Percentiles rank a stretch among this genome's conserved stretches.
phyloP scores from a whole-genome alignment of 2,888 invertebrate genomes.

The Lymantria dispar region DNA sequence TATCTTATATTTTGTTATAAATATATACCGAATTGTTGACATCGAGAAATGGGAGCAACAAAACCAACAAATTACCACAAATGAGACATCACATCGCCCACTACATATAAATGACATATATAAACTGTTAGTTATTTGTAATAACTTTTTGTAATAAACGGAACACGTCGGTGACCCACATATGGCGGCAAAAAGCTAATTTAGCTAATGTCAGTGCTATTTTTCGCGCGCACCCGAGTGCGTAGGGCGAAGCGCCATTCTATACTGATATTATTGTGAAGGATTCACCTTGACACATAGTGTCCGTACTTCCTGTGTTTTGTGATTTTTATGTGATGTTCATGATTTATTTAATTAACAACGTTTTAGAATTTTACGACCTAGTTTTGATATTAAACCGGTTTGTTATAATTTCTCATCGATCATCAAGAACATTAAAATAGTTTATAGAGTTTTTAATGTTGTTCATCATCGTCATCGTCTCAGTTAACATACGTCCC shows the following conservation, averaged over 20 bases:
- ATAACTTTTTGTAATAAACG: conserved; percentile 29
- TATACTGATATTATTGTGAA: conserved; percentile 38
- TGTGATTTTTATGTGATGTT: conserved; percentile 9
- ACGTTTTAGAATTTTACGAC: neutral
- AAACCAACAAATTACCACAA: conserved; percentile 43
- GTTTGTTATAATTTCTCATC: too few species aligned
- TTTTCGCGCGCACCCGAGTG: conserved; percentile 53
- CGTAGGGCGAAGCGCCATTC: conserved; percentile 36
- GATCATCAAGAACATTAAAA: too few species aligned
- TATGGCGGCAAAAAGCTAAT: conserved; percentile 65
- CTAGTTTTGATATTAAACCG: neutral
- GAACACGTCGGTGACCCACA: conserved; percentile 48
- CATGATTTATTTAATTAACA: conserved; percentile 9
- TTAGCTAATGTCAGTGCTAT: conserved; percentile 66
- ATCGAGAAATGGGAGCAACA: neutral
- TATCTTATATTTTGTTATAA: too few species aligned
- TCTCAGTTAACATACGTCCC: too few species aligned
- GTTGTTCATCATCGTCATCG: too few species aligned
- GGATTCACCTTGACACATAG: conserved; percentile 44
- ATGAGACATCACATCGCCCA: conserved; percentile 44
- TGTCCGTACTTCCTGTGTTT: conserved; percentile 18
- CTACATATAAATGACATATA: conserved; percentile 24
- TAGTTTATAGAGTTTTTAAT: too few species aligned
- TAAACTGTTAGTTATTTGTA: conserved; percentile 26
- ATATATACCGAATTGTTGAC: too few species aligned